Evolutionary conservation across 2,797 vertebrate species (phyloP).

Genomic region (Hapalemur alaotrensis): DNA sequence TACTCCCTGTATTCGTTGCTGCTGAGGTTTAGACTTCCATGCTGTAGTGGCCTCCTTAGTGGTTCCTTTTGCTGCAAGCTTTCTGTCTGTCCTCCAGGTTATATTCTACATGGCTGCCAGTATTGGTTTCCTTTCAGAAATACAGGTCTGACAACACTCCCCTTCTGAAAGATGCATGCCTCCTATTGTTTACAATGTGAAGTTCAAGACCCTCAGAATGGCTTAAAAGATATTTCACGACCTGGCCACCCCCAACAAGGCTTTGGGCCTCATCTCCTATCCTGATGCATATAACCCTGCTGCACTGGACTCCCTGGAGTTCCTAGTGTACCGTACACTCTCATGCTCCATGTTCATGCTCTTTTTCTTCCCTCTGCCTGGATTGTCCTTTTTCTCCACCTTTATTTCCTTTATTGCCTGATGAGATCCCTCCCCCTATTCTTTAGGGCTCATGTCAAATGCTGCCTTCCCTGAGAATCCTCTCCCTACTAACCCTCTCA

Average conservation of each 20-base stretch:
- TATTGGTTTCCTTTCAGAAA: not conserved
- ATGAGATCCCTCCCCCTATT: not conserved
- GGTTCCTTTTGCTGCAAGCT: not conserved
- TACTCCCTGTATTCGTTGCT: not conserved
- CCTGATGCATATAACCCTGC: not conserved
- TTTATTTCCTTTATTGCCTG: not conserved
- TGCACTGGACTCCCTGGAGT: not conserved
- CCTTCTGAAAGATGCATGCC: not conserved
- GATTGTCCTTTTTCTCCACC: not conserved
- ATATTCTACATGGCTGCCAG: not conserved
- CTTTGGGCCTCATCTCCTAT: not conserved
- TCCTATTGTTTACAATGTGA: not conserved
- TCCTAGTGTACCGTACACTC: not conserved
- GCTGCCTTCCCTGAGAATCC: not conserved
- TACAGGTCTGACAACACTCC: not conserved
- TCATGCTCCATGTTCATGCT: not conserved
- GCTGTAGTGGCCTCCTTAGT: not conserved
- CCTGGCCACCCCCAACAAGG: not conserved
- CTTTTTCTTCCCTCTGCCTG: not conserved
- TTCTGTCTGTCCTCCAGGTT: not conserved
- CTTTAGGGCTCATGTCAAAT: not conserved
- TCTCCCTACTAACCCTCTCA: not conserved
- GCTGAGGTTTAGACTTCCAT: not conserved
- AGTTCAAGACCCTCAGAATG: not conserved
- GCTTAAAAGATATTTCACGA: not conserved